Conservation (phyloP, 2,797 vertebrate species). For the Balearica regulorum region DNA sequence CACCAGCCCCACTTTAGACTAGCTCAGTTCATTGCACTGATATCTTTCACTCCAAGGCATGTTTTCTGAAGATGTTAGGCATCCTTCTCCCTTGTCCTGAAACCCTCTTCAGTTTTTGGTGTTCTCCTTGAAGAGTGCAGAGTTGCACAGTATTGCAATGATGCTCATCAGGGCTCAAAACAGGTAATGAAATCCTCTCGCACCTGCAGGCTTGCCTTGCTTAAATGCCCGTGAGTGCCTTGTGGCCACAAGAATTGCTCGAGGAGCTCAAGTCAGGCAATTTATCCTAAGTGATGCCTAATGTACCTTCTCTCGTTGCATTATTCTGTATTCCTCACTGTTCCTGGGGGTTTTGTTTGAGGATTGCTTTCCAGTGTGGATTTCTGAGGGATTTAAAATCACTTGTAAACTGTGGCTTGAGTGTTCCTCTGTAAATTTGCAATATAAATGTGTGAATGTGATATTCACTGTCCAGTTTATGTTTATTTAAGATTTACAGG, state of each 20-base stretch:
- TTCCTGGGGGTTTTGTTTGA: neutral
- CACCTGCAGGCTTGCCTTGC: neutral
- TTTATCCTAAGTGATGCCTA: neutral
- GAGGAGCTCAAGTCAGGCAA: neutral
- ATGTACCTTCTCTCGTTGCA: neutral
- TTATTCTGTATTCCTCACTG: neutral
- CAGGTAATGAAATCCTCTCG: neutral
- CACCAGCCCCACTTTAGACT: neutral
- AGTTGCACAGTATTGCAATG: neutral
- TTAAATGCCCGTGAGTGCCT: neutral
- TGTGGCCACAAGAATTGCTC: neutral
- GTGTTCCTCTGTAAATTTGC: conserved; percentile 45
- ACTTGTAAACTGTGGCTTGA: conserved; percentile 1
- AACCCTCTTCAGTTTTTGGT: neutral
- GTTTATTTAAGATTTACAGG: conserved; percentile 34
- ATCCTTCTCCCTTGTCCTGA: neutral
- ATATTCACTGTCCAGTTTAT: conserved; percentile 19
- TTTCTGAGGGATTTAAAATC: conserved; percentile 27
- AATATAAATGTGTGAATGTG: conserved; percentile 4
- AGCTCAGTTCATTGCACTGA: accelerated
- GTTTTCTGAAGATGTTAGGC: neutral
- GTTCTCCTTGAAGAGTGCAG: neutral
- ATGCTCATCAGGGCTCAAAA: neutral
- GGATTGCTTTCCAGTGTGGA: neutral
- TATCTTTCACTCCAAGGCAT: neutral